Evolutionary conservation across 2,113 vertebrate genomes (phyloP).

Genomic region (Astur gentilis): DNA sequence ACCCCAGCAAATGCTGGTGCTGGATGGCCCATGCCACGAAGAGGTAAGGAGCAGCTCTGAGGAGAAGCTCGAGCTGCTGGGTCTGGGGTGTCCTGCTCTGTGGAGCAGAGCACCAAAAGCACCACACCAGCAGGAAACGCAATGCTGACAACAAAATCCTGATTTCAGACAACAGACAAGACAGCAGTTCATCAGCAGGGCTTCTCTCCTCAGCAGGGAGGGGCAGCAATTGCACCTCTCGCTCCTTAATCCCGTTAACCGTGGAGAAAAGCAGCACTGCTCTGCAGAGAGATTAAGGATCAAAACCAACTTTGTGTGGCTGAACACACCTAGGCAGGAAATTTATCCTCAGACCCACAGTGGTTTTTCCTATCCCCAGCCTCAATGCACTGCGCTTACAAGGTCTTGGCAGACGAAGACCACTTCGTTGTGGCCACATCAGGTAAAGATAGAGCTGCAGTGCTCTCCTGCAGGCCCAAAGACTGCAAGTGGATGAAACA

Average conservation of each 20-base stretch:
- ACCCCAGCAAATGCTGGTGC: not conserved
- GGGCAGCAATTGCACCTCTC: not conserved
- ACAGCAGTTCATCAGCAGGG: not conserved
- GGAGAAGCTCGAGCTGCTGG: not conserved
- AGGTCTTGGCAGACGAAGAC: not conserved
- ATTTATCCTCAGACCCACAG: not conserved
- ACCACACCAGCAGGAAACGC: not conserved
- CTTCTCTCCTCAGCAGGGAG: not conserved
- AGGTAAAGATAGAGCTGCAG: not conserved
- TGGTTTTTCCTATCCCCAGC: not conserved
- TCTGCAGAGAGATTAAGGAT: not conserved
- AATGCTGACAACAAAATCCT: not conserved
- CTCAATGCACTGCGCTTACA: not conserved
- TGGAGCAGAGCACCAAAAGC: not conserved
- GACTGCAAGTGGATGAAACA: not conserved
- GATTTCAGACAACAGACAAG: not conserved
- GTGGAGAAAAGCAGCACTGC: rapidly evolving
- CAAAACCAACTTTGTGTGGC: not conserved
- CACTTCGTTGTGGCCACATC: rapidly evolving
- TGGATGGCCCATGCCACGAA: rapidly evolving
- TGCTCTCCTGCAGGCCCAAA: rapidly evolving
- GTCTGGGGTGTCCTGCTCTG: not conserved
- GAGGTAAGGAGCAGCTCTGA: not conserved
- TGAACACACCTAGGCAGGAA: not conserved
- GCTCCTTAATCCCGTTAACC: not conserved